Percentiles rank a stretch among this genome's conserved stretches.
phyloP scores from a whole-genome alignment of 2,888 invertebrate species.

The Scaptodrosophila latifasciaeformis region DNA sequence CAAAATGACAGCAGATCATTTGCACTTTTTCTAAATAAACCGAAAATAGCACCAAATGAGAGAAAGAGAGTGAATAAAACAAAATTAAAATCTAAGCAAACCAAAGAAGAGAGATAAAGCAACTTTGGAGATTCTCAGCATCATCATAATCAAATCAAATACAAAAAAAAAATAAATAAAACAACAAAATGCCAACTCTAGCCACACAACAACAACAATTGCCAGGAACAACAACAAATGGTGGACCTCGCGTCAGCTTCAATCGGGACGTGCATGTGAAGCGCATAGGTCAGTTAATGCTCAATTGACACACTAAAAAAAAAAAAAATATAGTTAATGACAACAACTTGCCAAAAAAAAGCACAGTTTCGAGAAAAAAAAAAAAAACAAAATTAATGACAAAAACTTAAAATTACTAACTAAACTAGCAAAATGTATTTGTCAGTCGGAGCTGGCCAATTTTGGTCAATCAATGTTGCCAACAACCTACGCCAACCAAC shows the following conservation, averaged over 20 bases:
- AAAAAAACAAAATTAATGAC: conserved; percentile 33
- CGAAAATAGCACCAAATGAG: no score
- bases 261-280: conserved; percentile 93
- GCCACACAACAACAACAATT: conserved; percentile 10
- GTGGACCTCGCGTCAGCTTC: conserved; percentile 88
- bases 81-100: neutral
- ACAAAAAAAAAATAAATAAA: conserved; percentile 2
- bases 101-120: neutral
- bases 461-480: conserved; percentile 64
- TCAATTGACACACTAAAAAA: conserved; percentile 10
- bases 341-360: conserved; percentile 34
- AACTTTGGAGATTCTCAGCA: conserved; percentile 4
- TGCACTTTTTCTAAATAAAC: neutral
- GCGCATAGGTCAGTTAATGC: conserved; percentile 84
- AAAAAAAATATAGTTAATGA: conserved; percentile 41
- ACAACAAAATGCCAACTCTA: conserved; percentile 1
- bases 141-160: conserved; percentile 22
- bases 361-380: conserved; percentile 20
- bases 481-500: conserved; percentile 37
- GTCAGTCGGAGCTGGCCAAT: conserved; percentile 29
- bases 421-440: conserved; percentile 11
- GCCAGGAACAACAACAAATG: conserved; percentile 70
- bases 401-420: conserved; percentile 28
- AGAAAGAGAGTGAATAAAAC: neutral
- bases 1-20: conserved; percentile 43